Evolutionary conservation across 1,140 invertebrate species (phyloP), one percentile per base, ranked within the genome.

Genomic region (Pogonomyrmex californicus): DNA sequence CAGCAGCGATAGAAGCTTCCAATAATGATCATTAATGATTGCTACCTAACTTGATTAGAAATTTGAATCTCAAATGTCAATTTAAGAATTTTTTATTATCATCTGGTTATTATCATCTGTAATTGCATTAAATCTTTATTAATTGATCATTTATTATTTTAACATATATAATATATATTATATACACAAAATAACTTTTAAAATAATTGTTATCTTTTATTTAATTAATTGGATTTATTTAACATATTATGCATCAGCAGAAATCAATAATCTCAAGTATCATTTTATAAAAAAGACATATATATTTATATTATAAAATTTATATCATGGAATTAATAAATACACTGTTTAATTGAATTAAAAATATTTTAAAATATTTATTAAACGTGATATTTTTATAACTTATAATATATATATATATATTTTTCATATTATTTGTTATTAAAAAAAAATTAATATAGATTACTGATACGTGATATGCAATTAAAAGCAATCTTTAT

Each of bases 1-100:
- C 54, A 56, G 86, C 17, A 88, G 14, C n/a, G 85, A 75, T 81
- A 17, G 41, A 41, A 60, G 54, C 78, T 83, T 86, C 62, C 51
- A 68, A 70, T 56, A 23, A 23, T 23, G 23, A 68, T 81, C 62
- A 54, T 12, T 54, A 54, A 73, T 60, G 23, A 54, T 14, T 58
- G 30, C 30, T 73, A 30, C 33, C 51, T 63, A 65, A 79, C 36
- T 79, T 17, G n/a, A 38, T 7, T 6, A 65, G 6, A 5, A 79
- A 0, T 38, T 38, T 51, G 62, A 51, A 36, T 44, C 62, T 14
- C 56, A 33, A 44, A 63, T 41, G 2, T 9, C 9, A 5, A 76
- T 41, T 14, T 17, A 33, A 47, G 2, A 47, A 47, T 33, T 23
- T n/a, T 63, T 87, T 87, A 23, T 4, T 36, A 62, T 78, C 51